These are phyloP conservation scores for Antrozous pallidus DNA, from an alignment of 2,797 vertebrate species.

Conservation along the genomic window DNA sequence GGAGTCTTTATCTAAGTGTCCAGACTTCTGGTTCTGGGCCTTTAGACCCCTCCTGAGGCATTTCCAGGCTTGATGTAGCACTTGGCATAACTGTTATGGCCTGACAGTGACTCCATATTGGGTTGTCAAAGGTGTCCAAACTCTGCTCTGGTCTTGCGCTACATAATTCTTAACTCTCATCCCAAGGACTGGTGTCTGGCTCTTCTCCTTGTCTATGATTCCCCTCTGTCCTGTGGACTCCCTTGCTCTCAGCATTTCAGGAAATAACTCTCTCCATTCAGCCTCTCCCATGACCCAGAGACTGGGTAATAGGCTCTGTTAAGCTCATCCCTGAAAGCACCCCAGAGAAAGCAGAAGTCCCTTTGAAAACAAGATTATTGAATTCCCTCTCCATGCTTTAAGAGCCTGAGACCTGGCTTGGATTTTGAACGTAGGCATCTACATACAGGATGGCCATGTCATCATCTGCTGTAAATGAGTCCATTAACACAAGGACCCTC, in stretches of 20 bases:
- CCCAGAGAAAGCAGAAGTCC: background rate
- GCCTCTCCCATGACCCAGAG: background rate
- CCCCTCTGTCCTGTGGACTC: background rate
- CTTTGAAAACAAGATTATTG: background rate
- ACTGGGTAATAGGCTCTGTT: background rate
- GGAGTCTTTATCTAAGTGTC: background rate
- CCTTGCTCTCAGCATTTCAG: background rate
- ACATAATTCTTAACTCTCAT: background rate
- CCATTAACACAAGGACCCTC: background rate
- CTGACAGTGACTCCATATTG: background rate
- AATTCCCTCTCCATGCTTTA: background rate
- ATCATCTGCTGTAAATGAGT: background rate
- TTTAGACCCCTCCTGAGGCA: no score
- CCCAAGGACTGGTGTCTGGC: no score
- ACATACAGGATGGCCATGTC: rapidly evolving
- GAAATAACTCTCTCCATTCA: background rate
- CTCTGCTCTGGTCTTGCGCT: background rate
- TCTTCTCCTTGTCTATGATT: background rate
- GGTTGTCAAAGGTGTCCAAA: background rate
- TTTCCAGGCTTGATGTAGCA: background rate
- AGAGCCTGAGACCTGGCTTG: background rate
- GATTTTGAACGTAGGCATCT: background rate
- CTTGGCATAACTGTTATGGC: background rate
- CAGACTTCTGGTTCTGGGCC: background rate
- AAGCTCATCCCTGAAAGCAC: background rate